Conservation (phyloP, 2,113 vertebrate genomes). For the Rhinoptilus africanus region DNA sequence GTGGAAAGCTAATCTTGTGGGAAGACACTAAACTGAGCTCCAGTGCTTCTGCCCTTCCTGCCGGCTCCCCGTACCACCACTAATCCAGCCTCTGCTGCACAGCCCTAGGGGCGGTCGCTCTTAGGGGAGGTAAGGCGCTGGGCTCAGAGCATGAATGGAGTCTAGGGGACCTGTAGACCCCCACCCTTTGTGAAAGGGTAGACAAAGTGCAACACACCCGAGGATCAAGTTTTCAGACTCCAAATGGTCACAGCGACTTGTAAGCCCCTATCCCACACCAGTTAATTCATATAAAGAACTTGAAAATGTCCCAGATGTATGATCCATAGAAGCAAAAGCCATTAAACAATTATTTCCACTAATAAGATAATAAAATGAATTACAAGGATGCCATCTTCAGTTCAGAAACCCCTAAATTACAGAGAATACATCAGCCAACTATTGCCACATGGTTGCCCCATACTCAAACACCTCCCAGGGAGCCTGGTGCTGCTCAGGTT, state of each 20-base stretch:
- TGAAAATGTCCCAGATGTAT: not conserved
- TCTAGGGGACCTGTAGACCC: not conserved
- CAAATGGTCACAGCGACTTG: not conserved
- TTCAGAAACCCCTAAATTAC: not conserved
- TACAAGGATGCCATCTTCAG: not conserved
- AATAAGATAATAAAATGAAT: not conserved
- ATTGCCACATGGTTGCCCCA: not conserved
- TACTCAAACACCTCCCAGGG: not conserved
- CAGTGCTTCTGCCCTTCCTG: not conserved
- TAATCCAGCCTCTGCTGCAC: not conserved
- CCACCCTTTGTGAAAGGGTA: not conserved
- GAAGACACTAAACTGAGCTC: not conserved
- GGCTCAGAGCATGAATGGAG: not conserved
- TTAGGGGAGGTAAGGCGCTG: not conserved
- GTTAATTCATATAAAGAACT: not conserved
- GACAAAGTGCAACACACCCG: not conserved
- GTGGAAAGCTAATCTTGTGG: not conserved
- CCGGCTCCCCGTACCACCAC: not conserved
- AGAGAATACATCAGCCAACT: not conserved
- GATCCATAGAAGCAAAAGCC: not conserved
- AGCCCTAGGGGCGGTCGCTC: rapidly evolving
- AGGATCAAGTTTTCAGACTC: not conserved
- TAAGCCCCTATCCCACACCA: not conserved
- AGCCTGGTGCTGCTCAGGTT: not conserved
- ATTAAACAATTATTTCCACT: not conserved